Evolutionary conservation across 2,797 vertebrate genomes (phyloP).

Genomic region (Eupleurogrammus muticus): DNA sequence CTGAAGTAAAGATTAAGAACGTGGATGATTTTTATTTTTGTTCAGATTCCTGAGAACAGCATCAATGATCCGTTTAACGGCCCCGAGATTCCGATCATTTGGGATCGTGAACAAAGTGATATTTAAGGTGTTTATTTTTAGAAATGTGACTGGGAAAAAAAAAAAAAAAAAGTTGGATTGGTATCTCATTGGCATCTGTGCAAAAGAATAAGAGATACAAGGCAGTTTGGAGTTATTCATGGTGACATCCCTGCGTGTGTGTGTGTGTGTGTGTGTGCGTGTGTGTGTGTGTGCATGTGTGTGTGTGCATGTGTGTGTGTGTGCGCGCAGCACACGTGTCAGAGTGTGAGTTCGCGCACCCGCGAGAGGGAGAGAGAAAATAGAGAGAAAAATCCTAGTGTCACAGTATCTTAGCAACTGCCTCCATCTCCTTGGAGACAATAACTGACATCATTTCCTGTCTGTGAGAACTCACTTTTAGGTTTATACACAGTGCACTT

Average conservation of each 20-base stretch:
- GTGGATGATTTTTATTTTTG: conserved; percentile 36
- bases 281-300: conserved; percentile 7
- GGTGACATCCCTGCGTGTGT: conserved; percentile 68
- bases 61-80: conserved; percentile 49
- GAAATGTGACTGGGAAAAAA: conserved; percentile 43
- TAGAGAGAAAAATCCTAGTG: conserved; percentile 81
- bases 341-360: conserved; percentile 2
- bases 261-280: conserved; percentile 24
- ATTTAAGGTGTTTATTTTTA: conserved; percentile 67
- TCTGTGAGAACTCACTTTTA: conserved; percentile 82
- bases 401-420: conserved; percentile 89
- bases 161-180: conserved; percentile 48
- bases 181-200: conserved; percentile 71
- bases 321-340: conserved; percentile 38
- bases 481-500: conserved; percentile 76
- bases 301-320: conserved; percentile 34
- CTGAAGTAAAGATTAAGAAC: conserved; percentile 53
- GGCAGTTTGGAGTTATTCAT: conserved; percentile 75
- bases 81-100: conserved; percentile 40
- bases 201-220: conserved; percentile 68
- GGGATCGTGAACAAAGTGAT: conserved; percentile 57
- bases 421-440: conserved; percentile 88
- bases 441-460: conserved; percentile 86
- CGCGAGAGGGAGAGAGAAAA: conserved; percentile 68
- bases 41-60: conserved; percentile 26